A percentile compares a stretch with the other conserved stretches of the same genome.
Evolutionary conservation across 2,888 invertebrate genomes (phyloP).

Genomic region (Mylabris sibirica): DNA sequence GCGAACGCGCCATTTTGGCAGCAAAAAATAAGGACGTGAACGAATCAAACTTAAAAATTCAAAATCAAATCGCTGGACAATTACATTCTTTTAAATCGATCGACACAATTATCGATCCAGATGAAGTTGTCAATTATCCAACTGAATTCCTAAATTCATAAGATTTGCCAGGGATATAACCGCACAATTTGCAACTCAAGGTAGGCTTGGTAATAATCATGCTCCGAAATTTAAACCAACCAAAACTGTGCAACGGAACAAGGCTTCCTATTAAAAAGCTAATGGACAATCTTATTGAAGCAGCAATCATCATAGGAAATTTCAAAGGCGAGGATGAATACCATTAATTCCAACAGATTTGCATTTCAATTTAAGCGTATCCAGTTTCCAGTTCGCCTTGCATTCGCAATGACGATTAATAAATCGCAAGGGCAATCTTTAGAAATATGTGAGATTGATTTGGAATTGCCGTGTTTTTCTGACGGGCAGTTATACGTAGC

Average conservation of each 20-base stretch:
- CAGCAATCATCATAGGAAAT: constrained; percentile 11
- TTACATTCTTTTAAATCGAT: constrained; percentile 22
- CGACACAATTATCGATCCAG: constrained; percentile 24
- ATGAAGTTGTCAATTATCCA: neutral
- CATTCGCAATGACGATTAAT: no score
- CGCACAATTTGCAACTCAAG: no score
- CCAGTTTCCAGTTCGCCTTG: no score
- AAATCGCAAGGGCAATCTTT: no score
- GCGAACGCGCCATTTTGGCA: constrained; percentile 42
- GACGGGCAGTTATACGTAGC: no score
- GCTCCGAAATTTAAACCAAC: constrained; percentile 40
- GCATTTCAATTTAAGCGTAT: no score
- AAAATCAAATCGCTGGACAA: constrained; percentile 37
- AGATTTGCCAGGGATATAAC: no score
- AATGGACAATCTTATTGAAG: constrained; percentile 29
- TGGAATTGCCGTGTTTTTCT: no score
- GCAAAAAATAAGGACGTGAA: constrained; percentile 51
- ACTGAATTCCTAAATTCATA: neutral
- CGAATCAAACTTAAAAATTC: constrained; percentile 49
- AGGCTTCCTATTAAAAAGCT: constrained; percentile 30
- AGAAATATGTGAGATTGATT: no score
- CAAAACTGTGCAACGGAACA: constrained; percentile 45
- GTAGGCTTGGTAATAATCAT: neutral
- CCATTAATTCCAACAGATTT: no score
- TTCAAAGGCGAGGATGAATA: no score